Conservation (phyloP, 1,140 invertebrate species). For the Copidosoma floridanum region DNA sequence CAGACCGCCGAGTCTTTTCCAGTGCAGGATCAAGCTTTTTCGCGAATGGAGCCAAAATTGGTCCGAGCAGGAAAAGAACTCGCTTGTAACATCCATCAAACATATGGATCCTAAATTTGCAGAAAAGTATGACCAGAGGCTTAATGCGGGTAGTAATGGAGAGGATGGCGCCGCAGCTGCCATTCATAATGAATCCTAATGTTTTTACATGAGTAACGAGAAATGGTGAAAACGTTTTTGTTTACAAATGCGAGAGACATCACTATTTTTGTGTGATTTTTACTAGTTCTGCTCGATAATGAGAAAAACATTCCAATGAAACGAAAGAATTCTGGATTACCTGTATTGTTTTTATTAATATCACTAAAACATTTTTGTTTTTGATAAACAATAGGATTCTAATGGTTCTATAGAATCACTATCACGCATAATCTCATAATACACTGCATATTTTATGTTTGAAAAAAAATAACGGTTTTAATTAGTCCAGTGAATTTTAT, state of each 20-base stretch:
- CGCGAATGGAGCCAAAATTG: conserved; percentile 82
- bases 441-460: background rate
- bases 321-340: conserved; percentile 16
- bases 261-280: conserved; percentile 25
- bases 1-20: conserved; percentile 81
- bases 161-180: conserved; percentile 11
- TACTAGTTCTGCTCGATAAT: conserved; percentile 18
- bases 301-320: conserved; percentile 23
- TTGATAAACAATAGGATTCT: too few species aligned
- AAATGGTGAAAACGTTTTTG: too few species aligned
- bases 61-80: conserved; percentile 72
- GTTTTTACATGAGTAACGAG: too few species aligned
- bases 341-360: conserved; percentile 8
- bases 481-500: background rate
- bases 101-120: conserved; percentile 71
- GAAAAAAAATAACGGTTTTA: too few species aligned
- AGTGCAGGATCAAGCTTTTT: conserved; percentile 86
- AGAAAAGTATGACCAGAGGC: conserved; percentile 66
- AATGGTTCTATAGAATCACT: too few species aligned
- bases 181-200: too few species aligned
- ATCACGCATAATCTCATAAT: conserved; percentile 7
- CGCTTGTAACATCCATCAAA: conserved; percentile 66
- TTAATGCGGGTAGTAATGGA: conserved; percentile 43
- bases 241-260: conserved; percentile 5
- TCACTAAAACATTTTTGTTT: too few species aligned